Evolutionary conservation across 1,140 invertebrate genomes (phyloP).

Genomic region (Cyclargus thomasi): DNA sequence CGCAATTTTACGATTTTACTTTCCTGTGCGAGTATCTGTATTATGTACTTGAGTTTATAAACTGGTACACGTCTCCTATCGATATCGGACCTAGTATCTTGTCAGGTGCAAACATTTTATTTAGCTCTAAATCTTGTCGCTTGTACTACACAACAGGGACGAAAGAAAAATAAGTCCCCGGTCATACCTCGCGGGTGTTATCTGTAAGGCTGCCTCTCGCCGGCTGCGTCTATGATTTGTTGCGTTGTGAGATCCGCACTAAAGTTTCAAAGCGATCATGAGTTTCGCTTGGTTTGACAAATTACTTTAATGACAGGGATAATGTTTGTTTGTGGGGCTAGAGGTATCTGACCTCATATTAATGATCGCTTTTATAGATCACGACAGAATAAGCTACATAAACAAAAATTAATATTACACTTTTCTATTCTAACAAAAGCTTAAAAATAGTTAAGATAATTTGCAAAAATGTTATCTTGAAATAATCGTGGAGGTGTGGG

Average conservation of each 20-base stretch:
- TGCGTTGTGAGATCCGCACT: conserved; percentile 20
- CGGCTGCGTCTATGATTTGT: conserved; percentile 34
- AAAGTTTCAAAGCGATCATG: conserved; percentile 25
- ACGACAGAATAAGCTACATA: too few species aligned
- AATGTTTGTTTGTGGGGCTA: background rate
- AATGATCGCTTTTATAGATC: background rate
- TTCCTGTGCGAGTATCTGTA: too few species aligned
- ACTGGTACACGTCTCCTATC: too few species aligned
- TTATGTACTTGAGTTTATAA: too few species aligned
- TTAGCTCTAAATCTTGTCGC: background rate
- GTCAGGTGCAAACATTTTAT: too few species aligned
- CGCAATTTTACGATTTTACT: too few species aligned
- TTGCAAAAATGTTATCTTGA: too few species aligned
- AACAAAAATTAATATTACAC: too few species aligned
- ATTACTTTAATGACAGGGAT: conserved; percentile 19
- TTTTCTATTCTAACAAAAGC: too few species aligned
- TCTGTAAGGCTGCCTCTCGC: conserved; percentile 30
- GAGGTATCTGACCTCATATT: background rate
- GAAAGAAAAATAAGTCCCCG: conserved; percentile 36
- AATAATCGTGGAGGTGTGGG: too few species aligned
- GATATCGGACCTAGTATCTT: too few species aligned
- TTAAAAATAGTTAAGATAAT: too few species aligned
- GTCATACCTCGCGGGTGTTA: conserved; percentile 34
- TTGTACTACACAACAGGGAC: conserved; percentile 25
- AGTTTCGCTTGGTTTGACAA: conserved; percentile 24